Percentiles rank a stretch among this genome's conserved stretches.
Conservation (phyloP, 2,113 vertebrate genomes). For the Oryzias celebensis region DNA sequence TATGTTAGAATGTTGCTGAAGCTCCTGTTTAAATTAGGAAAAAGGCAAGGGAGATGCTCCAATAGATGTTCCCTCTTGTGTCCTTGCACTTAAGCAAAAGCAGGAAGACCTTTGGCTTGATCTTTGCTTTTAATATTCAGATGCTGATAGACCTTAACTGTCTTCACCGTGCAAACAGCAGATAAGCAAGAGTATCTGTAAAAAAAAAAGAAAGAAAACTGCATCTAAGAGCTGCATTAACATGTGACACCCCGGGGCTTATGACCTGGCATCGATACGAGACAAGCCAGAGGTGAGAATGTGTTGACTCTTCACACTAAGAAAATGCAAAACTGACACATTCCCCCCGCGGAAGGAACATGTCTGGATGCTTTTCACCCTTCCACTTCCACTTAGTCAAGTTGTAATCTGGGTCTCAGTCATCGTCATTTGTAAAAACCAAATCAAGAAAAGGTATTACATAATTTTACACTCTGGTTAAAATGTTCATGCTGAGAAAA, state of each 20-base stretch:
- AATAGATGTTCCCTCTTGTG: too few species aligned
- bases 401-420: background rate
- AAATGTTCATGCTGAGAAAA: constrained; percentile 27
- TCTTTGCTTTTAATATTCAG: too few species aligned
- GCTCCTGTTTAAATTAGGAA: background rate
- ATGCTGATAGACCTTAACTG: background rate
- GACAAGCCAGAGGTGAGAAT: background rate
- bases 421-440: constrained; percentile 3
- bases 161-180: background rate
- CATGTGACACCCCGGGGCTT: background rate
- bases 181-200: background rate
- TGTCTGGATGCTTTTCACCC: constrained; percentile 3
- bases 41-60: background rate
- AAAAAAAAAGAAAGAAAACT: background rate
- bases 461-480: constrained; percentile 11
- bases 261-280: background rate
- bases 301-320: background rate
- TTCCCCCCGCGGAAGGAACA: background rate
- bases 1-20: background rate
- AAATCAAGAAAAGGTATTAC: constrained; percentile 21
- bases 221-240: background rate
- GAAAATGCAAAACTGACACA: background rate
- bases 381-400: constrained; percentile 1
- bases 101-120: too few species aligned
- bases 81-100: too few species aligned